These are phyloP conservation scores for Coluber constrictor DNA, from an alignment of 2,797 vertebrate genomes.

Conservation along the genomic window DNA sequence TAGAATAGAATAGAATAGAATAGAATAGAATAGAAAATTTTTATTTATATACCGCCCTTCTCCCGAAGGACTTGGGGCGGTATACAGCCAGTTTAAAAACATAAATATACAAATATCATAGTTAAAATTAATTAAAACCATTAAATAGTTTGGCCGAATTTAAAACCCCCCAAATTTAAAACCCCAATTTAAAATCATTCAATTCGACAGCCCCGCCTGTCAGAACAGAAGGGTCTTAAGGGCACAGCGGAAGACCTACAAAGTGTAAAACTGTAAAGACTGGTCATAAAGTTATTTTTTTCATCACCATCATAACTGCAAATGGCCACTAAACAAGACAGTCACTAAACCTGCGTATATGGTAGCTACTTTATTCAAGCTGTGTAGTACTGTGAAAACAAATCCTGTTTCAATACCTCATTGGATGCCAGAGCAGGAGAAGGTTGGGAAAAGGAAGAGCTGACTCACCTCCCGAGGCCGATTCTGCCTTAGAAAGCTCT, in stretches of 20 bases:
- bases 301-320: neutral
- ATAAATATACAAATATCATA: no score
- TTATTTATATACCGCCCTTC: no score
- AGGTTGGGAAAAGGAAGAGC: neutral
- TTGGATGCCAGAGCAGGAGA: neutral
- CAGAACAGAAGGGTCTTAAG: no score
- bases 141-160: no score
- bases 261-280: neutral
- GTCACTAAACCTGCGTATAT: neutral
- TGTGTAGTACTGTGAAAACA: neutral
- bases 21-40: no score
- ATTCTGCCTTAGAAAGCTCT: slow-evolving; percentile 89
- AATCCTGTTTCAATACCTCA: neutral
- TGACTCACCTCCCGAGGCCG: slow-evolving; percentile 79
- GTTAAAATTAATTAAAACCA: no score
- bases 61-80: no score
- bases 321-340: neutral
- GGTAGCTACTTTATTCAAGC: neutral
- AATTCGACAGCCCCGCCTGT: no score
- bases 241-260: neutral
- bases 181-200: no score
- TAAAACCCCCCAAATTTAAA: no score
- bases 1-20: no score
- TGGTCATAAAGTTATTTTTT: neutral
- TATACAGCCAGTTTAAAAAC: no score